These are phyloP conservation scores for Drosophila ananassae DNA, from an alignment of 1,140 invertebrate genomes.

Conservation along the genomic window DNA sequence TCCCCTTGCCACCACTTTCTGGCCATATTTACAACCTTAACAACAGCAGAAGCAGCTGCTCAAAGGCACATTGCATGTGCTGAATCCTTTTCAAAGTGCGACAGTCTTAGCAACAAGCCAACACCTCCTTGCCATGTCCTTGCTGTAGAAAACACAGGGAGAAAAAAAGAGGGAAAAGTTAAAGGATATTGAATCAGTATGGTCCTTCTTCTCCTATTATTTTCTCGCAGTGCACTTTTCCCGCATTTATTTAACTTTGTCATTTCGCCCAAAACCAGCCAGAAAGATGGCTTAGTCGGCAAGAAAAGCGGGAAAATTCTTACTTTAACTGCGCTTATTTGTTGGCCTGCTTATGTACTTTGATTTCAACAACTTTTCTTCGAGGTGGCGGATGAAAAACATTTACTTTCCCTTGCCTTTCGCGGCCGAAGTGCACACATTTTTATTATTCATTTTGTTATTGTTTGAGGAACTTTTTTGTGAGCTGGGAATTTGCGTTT, in stretches of 20 bases:
- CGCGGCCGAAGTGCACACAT: conserved; percentile 41
- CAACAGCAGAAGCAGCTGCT: conserved; percentile 26
- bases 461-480: conserved; percentile 41
- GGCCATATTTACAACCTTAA: conserved; percentile 13
- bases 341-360: conserved; percentile 55
- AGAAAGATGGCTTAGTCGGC: not conserved
- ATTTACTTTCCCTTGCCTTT: conserved; percentile 14
- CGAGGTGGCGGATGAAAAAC: not conserved
- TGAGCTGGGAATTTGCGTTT: conserved; percentile 41
- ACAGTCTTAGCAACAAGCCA: conserved; percentile 50
- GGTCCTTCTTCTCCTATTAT: not conserved
- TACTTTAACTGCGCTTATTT: conserved; percentile 55
- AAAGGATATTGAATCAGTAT: not conserved
- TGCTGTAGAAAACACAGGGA: not conserved
- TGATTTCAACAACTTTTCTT: conserved; percentile 56
- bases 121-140: not conserved
- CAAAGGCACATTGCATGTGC: conserved; percentile 39
- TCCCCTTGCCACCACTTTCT: conserved; percentile 1
- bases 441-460: conserved; percentile 35
- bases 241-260: conserved; percentile 48
- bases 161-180: not conserved
- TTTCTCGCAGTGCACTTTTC: not conserved
- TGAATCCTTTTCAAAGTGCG: conserved; percentile 57
- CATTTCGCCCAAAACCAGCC: conserved; percentile 39
- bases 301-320: conserved; percentile 29